Base-by-base conservation (phyloP, 1,140 invertebrate genomes). In the Drosophila kikkawai region DNA sequence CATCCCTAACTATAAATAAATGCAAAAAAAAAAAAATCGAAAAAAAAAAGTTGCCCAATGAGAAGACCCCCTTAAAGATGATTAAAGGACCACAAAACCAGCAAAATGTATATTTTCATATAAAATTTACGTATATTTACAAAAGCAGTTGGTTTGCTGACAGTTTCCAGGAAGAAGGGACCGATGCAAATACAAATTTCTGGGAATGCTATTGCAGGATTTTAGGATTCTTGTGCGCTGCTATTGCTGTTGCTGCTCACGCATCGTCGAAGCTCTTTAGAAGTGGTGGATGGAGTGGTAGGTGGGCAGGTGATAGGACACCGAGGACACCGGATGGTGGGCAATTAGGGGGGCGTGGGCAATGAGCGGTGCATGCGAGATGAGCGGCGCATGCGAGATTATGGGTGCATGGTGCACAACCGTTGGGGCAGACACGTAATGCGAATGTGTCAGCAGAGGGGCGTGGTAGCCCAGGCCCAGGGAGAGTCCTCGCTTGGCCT, bases 391-490 rank as follows among this genome's bases (percentile, higher is more conserved):
- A 64, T 91, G 86, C 34, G 82, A 87, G 61, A 92, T 82, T 22
- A 92, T 64, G 29, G 90, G 90, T 11, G 91, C 91, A 44, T 85
- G 77, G 53, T 92, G 91, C 15, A 86, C 73, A 7, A 91, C n/a
- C 32, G 91, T 70, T 22, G 86, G 79, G 34, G 91, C 80, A 26
- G 91, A 71, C 7, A 91, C 82, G 29, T 81, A 77, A 60, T 91
- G 88, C 42, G 91, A 86, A 34, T 81, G 80, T 29, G 91, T 82
- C 19, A 92, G 26, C 45, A 92, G n/a, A 22, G 91, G 91, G 41
- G 91, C 82, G 70, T 92, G 91, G 53, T 92, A 92, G 42, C 91
- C 91, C 11, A 92, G 17, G 0, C 91, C 87, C 8, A 92, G 55
- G 1, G 80, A 48, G 34, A 92, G 45, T 34, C 91, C 91, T 12